Percentiles rank a stretch among this genome's conserved stretches.
phyloP scores from a whole-genome alignment of 2,113 vertebrate species.

The Agapornis roseicollis region DNA sequence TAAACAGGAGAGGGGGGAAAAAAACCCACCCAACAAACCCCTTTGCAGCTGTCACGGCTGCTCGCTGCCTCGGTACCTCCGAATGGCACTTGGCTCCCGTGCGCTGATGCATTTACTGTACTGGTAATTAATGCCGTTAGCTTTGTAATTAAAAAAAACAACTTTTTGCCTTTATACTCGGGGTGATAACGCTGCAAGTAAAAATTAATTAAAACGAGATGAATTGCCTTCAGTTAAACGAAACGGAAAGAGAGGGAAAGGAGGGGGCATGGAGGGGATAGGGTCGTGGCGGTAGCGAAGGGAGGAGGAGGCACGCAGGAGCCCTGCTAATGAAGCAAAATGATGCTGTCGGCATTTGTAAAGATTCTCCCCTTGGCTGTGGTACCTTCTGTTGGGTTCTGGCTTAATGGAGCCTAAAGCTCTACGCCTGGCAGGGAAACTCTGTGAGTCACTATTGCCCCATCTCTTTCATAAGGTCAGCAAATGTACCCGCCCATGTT shows the following conservation, averaged over 20 bases:
- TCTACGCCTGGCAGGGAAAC: conserved; percentile 22
- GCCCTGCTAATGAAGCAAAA: conserved; percentile 76
- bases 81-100: conserved; percentile 61
- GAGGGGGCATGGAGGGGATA: conserved; percentile 25
- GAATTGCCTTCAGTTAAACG: conserved; percentile 83
- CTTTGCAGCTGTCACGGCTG: conserved; percentile 68
- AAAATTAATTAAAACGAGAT: conserved; percentile 88
- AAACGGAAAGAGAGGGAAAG: conserved; percentile 71
- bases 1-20: background rate
- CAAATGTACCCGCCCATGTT: conserved; percentile 62
- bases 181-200: conserved; percentile 81
- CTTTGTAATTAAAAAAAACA: conserved; percentile 83
- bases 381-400: conserved; percentile 53
- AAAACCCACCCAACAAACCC: background rate
- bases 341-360: conserved; percentile 60
- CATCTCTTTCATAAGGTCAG: conserved; percentile 34
- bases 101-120: conserved; percentile 75
- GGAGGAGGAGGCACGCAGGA: conserved; percentile 22
- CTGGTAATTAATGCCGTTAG: conserved; percentile 84
- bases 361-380: conserved; percentile 56
- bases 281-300: background rate
- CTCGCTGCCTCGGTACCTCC: conserved; percentile 72
- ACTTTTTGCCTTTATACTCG: conserved; percentile 79
- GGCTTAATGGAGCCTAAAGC: conserved; percentile 68
- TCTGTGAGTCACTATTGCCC: background rate